Base-by-base conservation (phyloP, 1,140 invertebrate species). In the Lepidurus arcticus region DNA sequence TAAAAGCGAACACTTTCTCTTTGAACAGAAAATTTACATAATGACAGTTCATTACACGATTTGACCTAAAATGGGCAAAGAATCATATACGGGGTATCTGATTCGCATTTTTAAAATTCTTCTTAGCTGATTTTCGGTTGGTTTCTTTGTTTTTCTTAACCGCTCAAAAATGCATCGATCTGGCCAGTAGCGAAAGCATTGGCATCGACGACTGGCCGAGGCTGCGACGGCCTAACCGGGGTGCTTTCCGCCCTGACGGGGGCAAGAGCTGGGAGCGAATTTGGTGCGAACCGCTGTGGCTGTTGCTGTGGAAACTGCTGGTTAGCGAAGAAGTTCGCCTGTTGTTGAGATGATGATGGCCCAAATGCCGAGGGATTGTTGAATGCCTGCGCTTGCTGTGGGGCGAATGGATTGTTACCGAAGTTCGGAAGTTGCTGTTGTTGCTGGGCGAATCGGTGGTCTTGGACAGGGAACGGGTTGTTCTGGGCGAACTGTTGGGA, bases 81-180 rank as follows among this genome's bases (percentile, higher is more conserved):
- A 34, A 34, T 34, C 34, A 34, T 34, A 34, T 34, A 65, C 16
- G 21, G 53, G 13, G 13, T 13, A 65, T 47, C 16, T 65, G 53
- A 65, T n/a, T 11, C 53, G 1, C 21, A 16, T 65, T 65, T 65
- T 13, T 65, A n/a, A 13, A 7, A 16, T 65, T 65, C 1, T 16
- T 65, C 21, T 7, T 65, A 9, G 21, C 4, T 34, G 34, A 34
- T 34, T 34, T 34, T 34, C 34, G 7, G 9, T 65, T 65, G 8
- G 11, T 44, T 10, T 16, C 44, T 16, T 16, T 34, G n/a, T 44
- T 7, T 53, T 76, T 43, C 21, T 42, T 74, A 74, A 21, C 42
- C 90, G 83, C 91, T 88, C 65, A 94, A 88, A 85, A 93, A 94
- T 47, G 92, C 91, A 83, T 93, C 92, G 82, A 94, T 93, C 83